Evolutionary conservation across 2,113 vertebrate species (phyloP).

Genomic region (Heterotilapia buettikoferi): DNA sequence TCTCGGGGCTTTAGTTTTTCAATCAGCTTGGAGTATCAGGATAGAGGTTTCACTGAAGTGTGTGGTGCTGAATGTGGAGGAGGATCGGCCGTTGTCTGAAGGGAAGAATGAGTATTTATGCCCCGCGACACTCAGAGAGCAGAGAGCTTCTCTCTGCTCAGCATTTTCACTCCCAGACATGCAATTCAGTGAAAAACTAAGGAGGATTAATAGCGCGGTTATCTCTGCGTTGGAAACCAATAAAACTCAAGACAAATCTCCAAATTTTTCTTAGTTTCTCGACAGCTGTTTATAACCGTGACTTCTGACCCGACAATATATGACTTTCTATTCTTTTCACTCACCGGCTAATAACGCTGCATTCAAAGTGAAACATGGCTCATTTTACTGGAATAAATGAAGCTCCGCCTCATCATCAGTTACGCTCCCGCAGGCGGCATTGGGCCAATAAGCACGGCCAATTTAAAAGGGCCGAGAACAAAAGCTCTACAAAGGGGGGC

Average conservation of each 20-base stretch:
- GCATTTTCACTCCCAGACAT: not conserved
- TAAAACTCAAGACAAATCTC: constrained; percentile 4
- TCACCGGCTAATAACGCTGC: constrained; percentile 76
- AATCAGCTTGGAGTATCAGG: constrained; percentile 67
- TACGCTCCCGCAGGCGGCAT: constrained; percentile 83
- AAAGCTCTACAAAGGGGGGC: constrained; percentile 82
- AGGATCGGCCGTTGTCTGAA: not conserved
- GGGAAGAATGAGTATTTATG: not conserved
- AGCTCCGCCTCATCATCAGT: constrained; percentile 86
- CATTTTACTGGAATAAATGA: constrained; percentile 89
- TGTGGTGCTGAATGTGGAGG: not conserved
- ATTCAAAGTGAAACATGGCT: constrained; percentile 83
- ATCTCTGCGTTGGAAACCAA: not conserved
- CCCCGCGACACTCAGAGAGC: not conserved
- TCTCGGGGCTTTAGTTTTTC: constrained; percentile 69
- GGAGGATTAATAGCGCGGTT: constrained; percentile 12
- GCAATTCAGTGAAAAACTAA: constrained; percentile 10
- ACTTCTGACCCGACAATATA: constrained; percentile 66
- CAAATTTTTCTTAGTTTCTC: constrained; percentile 18
- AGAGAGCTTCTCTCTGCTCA: not conserved
- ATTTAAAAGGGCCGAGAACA: constrained; percentile 85
- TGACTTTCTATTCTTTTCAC: constrained; percentile 76
- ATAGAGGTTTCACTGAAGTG: constrained; percentile 50
- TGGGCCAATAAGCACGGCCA: constrained; percentile 88
- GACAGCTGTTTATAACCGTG: constrained; percentile 32